A percentile compares a stretch with the other conserved stretches of the same genome.
These are phyloP conservation scores for Ichneumoninae sp. DNA, from an alignment of 2,888 invertebrate genomes.

Conservation along the genomic window DNA sequence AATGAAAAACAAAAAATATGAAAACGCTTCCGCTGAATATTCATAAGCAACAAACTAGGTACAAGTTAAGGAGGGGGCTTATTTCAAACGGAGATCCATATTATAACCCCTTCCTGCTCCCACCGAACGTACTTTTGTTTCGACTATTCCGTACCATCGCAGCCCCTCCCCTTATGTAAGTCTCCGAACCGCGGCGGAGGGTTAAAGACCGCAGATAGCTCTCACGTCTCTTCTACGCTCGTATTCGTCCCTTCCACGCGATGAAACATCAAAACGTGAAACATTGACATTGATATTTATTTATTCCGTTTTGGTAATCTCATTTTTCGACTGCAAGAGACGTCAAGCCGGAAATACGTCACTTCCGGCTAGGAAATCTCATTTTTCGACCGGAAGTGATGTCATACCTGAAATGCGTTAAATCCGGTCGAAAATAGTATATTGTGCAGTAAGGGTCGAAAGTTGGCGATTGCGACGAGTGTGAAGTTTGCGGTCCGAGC, in stretches of 20 bases:
- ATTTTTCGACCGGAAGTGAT: too few relatives aligned
- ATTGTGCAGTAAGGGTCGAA: too few relatives aligned
- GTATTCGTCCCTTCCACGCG: conserved; percentile 3
- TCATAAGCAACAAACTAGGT: conserved; percentile 85
- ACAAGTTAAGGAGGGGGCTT: conserved; percentile 81
- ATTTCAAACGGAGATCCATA: conserved; percentile 85
- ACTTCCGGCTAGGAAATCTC: too few relatives aligned
- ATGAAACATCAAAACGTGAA: neutral
- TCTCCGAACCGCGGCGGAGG: conserved; percentile 3
- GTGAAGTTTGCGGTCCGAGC: too few relatives aligned
- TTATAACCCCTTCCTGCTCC: conserved; percentile 80
- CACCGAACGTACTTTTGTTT: conserved; percentile 80
- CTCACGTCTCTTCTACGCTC: conserved; percentile 22
- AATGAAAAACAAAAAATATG: conserved; percentile 58
- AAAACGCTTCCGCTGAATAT: conserved; percentile 82
- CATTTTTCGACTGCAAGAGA: neutral
- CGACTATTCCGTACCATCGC: conserved; percentile 60
- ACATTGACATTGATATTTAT: conserved; percentile 36
- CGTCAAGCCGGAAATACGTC: too few relatives aligned
- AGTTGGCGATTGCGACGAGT: too few relatives aligned
- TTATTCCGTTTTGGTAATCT: conserved; percentile 12
- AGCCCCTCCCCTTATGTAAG: conserved; percentile 12
- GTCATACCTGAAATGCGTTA: too few relatives aligned
- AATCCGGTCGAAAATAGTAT: too few relatives aligned
- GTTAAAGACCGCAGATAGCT: conserved; percentile 53